Percentiles rank a stretch among this genome's conserved stretches.
Conservation (phyloP, 2,888 invertebrate genomes). For the Oegoconia quadripuncta region DNA sequence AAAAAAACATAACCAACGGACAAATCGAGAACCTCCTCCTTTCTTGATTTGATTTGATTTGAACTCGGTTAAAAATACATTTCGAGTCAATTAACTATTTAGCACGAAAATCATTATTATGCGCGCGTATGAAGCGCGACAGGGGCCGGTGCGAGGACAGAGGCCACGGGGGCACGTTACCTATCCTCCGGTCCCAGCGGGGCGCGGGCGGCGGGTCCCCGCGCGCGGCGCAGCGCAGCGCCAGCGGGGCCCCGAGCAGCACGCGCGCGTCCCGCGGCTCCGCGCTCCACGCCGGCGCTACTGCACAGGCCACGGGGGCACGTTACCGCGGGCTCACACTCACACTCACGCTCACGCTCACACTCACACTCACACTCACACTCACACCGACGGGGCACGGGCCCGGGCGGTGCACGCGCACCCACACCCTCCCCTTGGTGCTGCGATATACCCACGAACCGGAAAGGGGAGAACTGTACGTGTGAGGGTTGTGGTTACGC, state of each 20-base stretch:
- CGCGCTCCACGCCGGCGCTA: conserved; percentile 84
- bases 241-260: conserved; percentile 83
- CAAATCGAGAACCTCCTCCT: too few relatives aligned
- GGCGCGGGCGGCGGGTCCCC: conserved; percentile 85
- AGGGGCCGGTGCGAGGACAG: neutral
- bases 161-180: conserved; percentile 23
- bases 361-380: too few relatives aligned
- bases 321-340: neutral
- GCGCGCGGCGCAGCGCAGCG: conserved; percentile 84
- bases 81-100: too few relatives aligned
- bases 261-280: conserved; percentile 85
- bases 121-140: too few relatives aligned
- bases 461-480: too few relatives aligned
- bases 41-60: too few relatives aligned
- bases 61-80: too few relatives aligned
- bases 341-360: too few relatives aligned
- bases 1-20: too few relatives aligned
- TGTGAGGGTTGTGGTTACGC: too few relatives aligned
- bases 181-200: conserved; percentile 81
- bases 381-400: neutral
- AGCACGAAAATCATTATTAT: too few relatives aligned
- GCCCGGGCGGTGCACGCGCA: neutral
- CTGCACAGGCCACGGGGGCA: conserved; percentile 50
- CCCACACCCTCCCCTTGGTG: neutral
- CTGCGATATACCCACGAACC: too few relatives aligned